A percentile compares a stretch with the other conserved stretches of the same genome.
These are phyloP conservation scores for Glomeris marginata DNA, from an alignment of 2,888 invertebrate species.

Conservation along the genomic window DNA sequence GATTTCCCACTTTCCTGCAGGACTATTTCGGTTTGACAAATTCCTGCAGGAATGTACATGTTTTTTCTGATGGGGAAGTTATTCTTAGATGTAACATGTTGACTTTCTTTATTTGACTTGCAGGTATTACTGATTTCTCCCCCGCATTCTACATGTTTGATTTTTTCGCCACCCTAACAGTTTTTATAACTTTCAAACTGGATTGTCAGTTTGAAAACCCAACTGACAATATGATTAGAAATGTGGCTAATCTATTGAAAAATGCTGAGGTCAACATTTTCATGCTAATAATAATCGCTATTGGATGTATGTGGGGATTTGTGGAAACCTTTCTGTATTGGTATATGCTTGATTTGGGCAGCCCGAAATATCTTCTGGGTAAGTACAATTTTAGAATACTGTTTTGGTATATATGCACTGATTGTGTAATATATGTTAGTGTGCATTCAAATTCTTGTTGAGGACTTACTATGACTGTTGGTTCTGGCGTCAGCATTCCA, in stretches of 20 bases:
- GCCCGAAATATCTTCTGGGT: slow-evolving; percentile 67
- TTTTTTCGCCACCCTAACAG: slow-evolving; percentile 51
- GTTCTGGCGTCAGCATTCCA: slow-evolving; percentile 66
- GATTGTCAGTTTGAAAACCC: background rate
- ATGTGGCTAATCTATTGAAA: background rate
- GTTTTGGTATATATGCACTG: background rate
- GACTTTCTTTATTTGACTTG: slow-evolving; percentile 3
- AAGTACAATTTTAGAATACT: slow-evolving; percentile 22
- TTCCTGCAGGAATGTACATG: too few species aligned
- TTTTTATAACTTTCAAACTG: slow-evolving; percentile 23
- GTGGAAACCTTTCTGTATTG: slow-evolving; percentile 77
- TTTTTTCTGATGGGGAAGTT: too few species aligned
- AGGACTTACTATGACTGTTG: slow-evolving; percentile 71
- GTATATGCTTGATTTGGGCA: slow-evolving; percentile 59
- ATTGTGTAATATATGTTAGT: background rate
- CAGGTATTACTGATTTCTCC: slow-evolving; percentile 67
- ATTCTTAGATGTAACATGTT: background rate
- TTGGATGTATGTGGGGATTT: slow-evolving; percentile 79
- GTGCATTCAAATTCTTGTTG: slow-evolving; percentile 13
- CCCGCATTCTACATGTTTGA: slow-evolving; percentile 77
- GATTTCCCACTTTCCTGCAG: too few species aligned
- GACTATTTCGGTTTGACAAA: too few species aligned
- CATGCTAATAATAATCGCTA: slow-evolving; percentile 59
- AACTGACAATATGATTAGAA: slow-evolving; percentile 3
- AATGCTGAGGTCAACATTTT: slow-evolving; percentile 52